phyloP scores from a whole-genome alignment of 2,113 vertebrate species.

The Acanthisitta chloris region DNA sequence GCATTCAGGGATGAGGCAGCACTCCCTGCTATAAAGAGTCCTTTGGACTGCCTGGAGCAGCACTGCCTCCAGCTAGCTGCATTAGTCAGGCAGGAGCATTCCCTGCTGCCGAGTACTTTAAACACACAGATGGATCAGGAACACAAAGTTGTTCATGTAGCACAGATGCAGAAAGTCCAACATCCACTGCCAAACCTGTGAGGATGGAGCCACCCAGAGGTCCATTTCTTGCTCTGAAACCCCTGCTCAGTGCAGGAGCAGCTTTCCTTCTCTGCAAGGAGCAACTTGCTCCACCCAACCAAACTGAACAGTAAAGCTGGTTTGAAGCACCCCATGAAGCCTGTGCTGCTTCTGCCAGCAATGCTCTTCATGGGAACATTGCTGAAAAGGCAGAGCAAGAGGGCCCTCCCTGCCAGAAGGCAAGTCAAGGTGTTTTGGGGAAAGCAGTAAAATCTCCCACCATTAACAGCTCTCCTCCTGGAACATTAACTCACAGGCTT shows the following conservation, averaged over 20 bases:
- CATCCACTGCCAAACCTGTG: neutral
- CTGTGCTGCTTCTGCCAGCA: neutral
- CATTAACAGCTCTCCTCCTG: neutral
- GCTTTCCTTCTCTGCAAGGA: neutral
- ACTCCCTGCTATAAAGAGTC: neutral
- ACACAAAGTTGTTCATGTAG: neutral
- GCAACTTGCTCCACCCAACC: neutral
- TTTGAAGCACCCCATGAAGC: neutral
- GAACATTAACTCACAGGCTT: neutral
- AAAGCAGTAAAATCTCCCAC: neutral
- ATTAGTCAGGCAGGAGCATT: fast-evolving
- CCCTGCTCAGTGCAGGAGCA: neutral
- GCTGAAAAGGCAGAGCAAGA: neutral
- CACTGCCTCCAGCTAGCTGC: neutral
- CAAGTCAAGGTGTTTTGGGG: neutral
- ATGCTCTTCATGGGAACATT: neutral
- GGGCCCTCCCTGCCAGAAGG: neutral
- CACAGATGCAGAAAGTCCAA: fast-evolving
- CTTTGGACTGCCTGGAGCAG: neutral
- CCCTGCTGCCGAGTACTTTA: neutral
- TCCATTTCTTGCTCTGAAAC: neutral
- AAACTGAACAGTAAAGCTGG: fast-evolving
- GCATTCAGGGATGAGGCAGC: fast-evolving
- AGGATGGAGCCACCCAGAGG: constrained; percentile 39
- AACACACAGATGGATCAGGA: neutral